Evolutionary conservation across 2,797 vertebrate genomes (phyloP), one percentile per base, ranked within the genome.

Genomic region (Pristis pectinata): DNA sequence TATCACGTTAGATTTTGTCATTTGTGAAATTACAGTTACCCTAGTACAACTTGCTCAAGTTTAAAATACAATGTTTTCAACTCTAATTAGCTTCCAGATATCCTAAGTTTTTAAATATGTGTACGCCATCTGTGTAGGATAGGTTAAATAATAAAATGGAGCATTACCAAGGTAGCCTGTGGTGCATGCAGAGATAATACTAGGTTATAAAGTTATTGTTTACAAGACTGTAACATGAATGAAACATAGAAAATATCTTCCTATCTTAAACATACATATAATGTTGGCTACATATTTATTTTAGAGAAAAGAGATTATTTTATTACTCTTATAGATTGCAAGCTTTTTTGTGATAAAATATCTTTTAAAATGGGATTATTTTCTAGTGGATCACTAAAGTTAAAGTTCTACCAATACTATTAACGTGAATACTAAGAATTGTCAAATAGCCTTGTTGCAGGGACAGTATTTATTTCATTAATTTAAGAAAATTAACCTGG

Each of bases 151-250:
- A 94, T 76, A 76, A 94, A 94, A 94, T 53, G 44, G 92, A 94
- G 30, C 24, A n/a, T n/a, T 94, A 53, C 17, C 70, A 76, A 94
- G 70, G 44, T 76, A 76, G 70, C 92, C 92, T 94, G 92, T 93
- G 89, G 70, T 93, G 92, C 92, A 72, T 93, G 92, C 92, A 34
- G 92, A 53, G 92, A 94, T 94, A 94, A 94, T 76, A 76, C 70
- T 56, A 94, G 44, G 92, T 56, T 94, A n/a, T 44, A 74, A 94
- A 94, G 92, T 94, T 94, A 94, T 94, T 76, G 92, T 76, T 94
- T 94, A 94, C 92, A 94, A 53, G 70, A 76, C 41, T 76, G 72
- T 76, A 44, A 19, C 70, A 17, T 53, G 44, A 76, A 76, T 74
- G 92, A 76, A 76, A 74, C 30, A 49, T 74, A 70, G 44, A 53